Base-by-base conservation (phyloP, 2,888 invertebrate genomes). In the Salpingus planirostris region DNA sequence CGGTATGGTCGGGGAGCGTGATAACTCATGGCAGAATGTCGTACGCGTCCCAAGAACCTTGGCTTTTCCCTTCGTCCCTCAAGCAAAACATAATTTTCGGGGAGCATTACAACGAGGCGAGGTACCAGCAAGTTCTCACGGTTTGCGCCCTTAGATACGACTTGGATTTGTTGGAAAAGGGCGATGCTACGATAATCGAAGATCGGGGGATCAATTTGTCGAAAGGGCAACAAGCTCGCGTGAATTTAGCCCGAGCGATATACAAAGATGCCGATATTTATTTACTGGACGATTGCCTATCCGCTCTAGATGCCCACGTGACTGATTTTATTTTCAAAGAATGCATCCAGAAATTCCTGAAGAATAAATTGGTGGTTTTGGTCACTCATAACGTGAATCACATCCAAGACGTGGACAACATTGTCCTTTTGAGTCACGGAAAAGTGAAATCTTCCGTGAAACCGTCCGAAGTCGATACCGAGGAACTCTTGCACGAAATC, bases 191-290 rank as follows among this genome's bases (percentile, higher is more conserved):
- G 0, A 56, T 80, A 30, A 80, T 87, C 1, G 86, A 86, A 5
- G 86, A 87, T 50, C 69, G 80, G 21, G 87, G 87, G 7, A 73
- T 78, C 1, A 76, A 78, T 7, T 62, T 88, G 3, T 83, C 82
- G 11, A 86, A 86, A 5, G 85, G 86, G n/a, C 86, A 86, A 61
- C 74, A 75, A 56, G 83, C 86, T 2, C 69, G 87, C 38, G 73
- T 88, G 15, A 81, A 80, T 57, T 64, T 87, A 26, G 83, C 80
- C 0, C 68, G 84, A 49, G 76, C 80, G 1, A 65, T 84, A 25
- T 85, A 83, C 50, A 72, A 71, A 44, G 72, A 79, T 42, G 80
- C 80, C 1, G 83, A 85, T 45, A 68, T 85, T 15, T 84, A 82
- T 50, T 61, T 85, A 22, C 59, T 85, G 23, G 84, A 86, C 48